phyloP scores from a whole-genome alignment of 2,113 vertebrate genomes.

The Tychaedon coryphoeus region DNA sequence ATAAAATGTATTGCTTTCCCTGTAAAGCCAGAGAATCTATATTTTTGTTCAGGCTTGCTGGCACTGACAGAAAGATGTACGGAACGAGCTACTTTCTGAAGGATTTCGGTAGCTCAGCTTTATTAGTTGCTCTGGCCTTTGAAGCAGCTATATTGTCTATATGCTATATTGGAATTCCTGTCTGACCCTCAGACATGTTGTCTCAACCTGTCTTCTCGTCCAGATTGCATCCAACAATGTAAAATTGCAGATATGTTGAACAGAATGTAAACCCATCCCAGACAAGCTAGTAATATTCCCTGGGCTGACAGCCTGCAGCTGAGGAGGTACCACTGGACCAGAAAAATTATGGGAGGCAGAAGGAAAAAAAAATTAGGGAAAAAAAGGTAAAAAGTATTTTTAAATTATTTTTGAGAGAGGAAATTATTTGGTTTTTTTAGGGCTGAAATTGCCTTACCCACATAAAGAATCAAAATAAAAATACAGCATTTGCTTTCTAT shows the following conservation, averaged over 20 bases:
- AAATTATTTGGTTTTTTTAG: neutral
- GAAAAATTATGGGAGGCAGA: rapidly evolving
- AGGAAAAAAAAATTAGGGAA: neutral
- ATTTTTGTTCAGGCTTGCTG: neutral
- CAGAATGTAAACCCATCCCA: neutral
- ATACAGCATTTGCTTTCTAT: neutral
- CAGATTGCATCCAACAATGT: neutral
- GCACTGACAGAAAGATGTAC: neutral
- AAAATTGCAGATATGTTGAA: neutral
- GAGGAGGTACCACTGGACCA: neutral
- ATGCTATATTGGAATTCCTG: neutral
- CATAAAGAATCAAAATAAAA: neutral
- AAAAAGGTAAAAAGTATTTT: rapidly evolving
- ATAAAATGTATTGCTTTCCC: neutral
- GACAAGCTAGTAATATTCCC: neutral
- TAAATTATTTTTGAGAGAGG: neutral
- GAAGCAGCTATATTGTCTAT: neutral
- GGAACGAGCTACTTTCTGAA: neutral
- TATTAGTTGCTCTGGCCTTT: neutral
- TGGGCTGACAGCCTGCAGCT: neutral
- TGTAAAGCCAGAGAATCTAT: neutral
- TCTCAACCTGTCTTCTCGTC: neutral
- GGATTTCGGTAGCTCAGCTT: neutral
- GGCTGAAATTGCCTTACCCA: neutral
- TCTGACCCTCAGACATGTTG: neutral